Evolutionary conservation across 2,797 vertebrate genomes (phyloP), one percentile per base, ranked within the genome.

Genomic region (Champsocephalus esox): DNA sequence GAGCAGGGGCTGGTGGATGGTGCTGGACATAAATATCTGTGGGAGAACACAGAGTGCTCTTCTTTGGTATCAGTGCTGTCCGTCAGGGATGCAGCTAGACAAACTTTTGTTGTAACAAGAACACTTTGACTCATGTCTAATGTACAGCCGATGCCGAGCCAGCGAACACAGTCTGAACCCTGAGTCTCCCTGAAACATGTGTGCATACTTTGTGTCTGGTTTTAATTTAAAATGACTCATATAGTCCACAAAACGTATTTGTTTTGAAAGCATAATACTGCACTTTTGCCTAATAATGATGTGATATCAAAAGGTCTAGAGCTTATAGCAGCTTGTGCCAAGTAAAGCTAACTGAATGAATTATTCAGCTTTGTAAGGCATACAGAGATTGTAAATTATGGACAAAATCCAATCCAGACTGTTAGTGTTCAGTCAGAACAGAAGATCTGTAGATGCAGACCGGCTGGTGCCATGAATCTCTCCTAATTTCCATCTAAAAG

Each of bases 371-470:
- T 57, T 58, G 60, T 65, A 71, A 78, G 44, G n/a, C 28, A 89
- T 82, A 91, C 55, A 7, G 38, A 89, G 82, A 93, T 91, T 89
- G 79, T 62, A 91, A 71, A 51, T 52, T 87, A 92, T 82, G 44
- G 48, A 19, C 51, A 68, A 91, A 95, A 94, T 91, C 58, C 2
- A 84, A 80, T 82, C 90, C 93, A 95, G 92, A 91, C 84, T 51
- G 54, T 28, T 64, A 68, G 55, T 38, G 79, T 87, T 84, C 61
- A 76, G 58, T 16, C 51, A 52, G 52, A 73, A 69, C 61, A 66
- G 50, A 63, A 45, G 57, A 83, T 81, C 77, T 73, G 12, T 80
- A 73, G 65, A 79, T 73, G 49, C 62, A 87, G 83, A 85, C 85
- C 73, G 21, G 16, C 71, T 46, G 82, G 70, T 89, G 90, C 90